Base-by-base conservation (phyloP, 2,888 invertebrate species). In the Coenonympha glycerion region DNA sequence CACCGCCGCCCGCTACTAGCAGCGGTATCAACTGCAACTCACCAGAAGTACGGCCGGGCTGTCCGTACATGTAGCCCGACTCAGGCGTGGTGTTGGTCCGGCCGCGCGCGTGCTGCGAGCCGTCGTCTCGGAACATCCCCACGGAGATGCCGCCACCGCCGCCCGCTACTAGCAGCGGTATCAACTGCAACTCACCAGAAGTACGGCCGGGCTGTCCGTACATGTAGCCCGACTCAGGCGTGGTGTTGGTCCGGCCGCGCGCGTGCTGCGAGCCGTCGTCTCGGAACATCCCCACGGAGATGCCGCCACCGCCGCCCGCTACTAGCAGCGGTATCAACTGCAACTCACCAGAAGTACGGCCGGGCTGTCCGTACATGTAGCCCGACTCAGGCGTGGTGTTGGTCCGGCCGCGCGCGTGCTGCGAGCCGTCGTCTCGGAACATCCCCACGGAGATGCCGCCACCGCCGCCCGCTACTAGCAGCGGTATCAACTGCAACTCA, bases 131-230 rank as follows among this genome's bases (percentile, higher is more conserved):
- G 69, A 91, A 91, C 49, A 90, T 88, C 0, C 93, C 92, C 52
- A 92, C 89, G 0, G 94, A 94, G 13, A 95, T 84, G 0, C 96
- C 96, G 0, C 95, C 95, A 0, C 95, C 95, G 0, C 95, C 96
- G 0, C 91, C 94, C 0, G 94, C 95, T 3, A 95, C 90, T 1
- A 94, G 69, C 19, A 96, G 66, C 0, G 95, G 94, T 15, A 91
- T 80, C 0, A 90, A 87, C 40, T 87, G 82, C 2, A 89, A 89
- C n/a, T 90, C 89, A n/a, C n/a, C n/a, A n/a, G n/a, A n/a, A n/a
- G n/a, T n/a, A n/a, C n/a, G n/a, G n/a, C n/a, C n/a, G n/a, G n/a
- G n/a, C n/a, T n/a, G n/a, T n/a, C n/a, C n/a, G n/a, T n/a, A n/a
- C n/a, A n/a, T n/a, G n/a, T n/a, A n/a, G n/a, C n/a, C n/a, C n/a